Evolutionary conservation across 2,888 invertebrate genomes (phyloP).

Genomic region (Argyra leucocephala): DNA sequence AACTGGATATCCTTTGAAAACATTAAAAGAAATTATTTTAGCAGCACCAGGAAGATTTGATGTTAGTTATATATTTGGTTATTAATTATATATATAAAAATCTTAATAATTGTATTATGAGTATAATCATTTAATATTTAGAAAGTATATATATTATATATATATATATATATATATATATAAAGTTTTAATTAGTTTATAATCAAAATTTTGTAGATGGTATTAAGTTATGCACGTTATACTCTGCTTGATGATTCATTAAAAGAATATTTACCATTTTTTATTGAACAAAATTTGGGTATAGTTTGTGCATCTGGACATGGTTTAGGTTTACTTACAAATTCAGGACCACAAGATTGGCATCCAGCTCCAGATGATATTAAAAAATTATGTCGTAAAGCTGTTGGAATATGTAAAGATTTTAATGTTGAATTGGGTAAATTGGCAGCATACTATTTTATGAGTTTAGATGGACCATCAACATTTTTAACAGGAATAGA

Average conservation of each 20-base stretch:
- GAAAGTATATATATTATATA: too few species aligned
- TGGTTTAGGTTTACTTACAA: slow-evolving; percentile 73
- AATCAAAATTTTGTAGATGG: slow-evolving; percentile 24
- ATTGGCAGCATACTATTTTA: slow-evolving; percentile 58
- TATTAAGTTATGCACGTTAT: slow-evolving; percentile 66
- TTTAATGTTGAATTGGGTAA: slow-evolving; percentile 56
- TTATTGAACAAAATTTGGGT: slow-evolving; percentile 54
- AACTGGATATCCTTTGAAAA: slow-evolving; percentile 73
- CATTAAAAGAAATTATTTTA: slow-evolving; percentile 64
- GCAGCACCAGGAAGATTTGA: slow-evolving; percentile 46
- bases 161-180: too few species aligned
- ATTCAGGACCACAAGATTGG: slow-evolving; percentile 65
- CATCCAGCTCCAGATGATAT: slow-evolving; percentile 63
- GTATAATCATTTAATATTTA: too few species aligned
- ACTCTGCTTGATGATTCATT: slow-evolving; percentile 73
- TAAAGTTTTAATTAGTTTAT: neutral
- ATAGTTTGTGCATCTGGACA: slow-evolving; percentile 76
- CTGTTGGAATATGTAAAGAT: slow-evolving; percentile 59
- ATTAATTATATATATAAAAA: neutral
- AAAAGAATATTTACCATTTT: slow-evolving; percentile 58
- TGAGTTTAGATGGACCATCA: slow-evolving; percentile 53
- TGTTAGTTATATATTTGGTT: slow-evolving; percentile 27
- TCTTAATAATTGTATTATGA: too few species aligned
- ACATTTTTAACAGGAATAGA: slow-evolving; percentile 72
- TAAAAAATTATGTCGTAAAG: slow-evolving; percentile 52